phyloP scores from a whole-genome alignment of 2,888 invertebrate genomes.

The Tenthredo notha region DNA sequence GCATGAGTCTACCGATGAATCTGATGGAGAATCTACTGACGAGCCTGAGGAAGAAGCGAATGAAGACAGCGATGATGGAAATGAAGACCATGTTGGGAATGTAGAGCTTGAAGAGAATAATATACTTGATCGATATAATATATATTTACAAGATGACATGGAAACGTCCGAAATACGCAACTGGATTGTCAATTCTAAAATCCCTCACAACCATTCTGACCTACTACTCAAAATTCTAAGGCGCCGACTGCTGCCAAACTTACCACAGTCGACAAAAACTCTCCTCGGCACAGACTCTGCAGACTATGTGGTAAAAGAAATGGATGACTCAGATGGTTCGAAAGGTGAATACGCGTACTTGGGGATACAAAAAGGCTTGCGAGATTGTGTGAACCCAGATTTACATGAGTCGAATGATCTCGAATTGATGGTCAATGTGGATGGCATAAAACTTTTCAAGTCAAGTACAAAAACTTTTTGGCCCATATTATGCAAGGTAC shows the following conservation, averaged over 20 bases:
- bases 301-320: slow-evolving; percentile 43
- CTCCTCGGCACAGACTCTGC: slow-evolving; percentile 46
- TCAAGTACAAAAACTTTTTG: slow-evolving; percentile 31
- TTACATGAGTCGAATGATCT: background rate
- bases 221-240: slow-evolving; percentile 53
- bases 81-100: background rate
- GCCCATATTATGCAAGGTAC: slow-evolving; percentile 6
- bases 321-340: slow-evolving; percentile 23
- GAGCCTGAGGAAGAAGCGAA: background rate
- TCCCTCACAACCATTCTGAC: slow-evolving; percentile 51
- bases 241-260: too few relatives aligned
- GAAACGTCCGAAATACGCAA: slow-evolving; percentile 31
- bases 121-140: too few relatives aligned
- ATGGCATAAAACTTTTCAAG: slow-evolving; percentile 27
- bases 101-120: background rate
- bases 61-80: background rate
- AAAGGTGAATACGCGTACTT: slow-evolving; percentile 51
- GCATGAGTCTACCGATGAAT: background rate
- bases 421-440: slow-evolving; percentile 14
- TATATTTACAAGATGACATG: background rate
- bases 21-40: too few relatives aligned
- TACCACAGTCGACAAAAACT: slow-evolving; percentile 55
- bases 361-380: slow-evolving; percentile 10
- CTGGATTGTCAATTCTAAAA: slow-evolving; percentile 54
- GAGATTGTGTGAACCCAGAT: background rate